Percentiles rank a stretch among this genome's conserved stretches.
These are phyloP conservation scores for Drosophila bunnanda DNA, from an alignment of 2,888 invertebrate species.

Conservation along the genomic window DNA sequence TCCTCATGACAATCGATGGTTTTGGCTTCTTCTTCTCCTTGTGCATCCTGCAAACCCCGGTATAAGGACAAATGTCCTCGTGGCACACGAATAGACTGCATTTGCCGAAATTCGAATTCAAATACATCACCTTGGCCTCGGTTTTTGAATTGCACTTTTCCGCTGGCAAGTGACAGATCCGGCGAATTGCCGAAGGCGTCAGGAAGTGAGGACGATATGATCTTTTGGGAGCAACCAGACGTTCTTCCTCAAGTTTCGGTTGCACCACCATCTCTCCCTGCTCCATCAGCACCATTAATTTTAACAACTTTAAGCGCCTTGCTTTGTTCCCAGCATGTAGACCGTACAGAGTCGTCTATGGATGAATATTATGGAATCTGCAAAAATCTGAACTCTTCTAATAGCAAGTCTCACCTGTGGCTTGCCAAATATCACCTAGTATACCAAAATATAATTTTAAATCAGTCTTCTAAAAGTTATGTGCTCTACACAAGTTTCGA, in stretches of 20 bases:
- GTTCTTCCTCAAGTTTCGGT: too few species aligned
- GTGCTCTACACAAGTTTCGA: neutral
- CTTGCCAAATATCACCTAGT: too few species aligned
- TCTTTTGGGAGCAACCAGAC: neutral
- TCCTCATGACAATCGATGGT: neutral
- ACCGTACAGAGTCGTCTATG: neutral
- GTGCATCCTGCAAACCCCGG: neutral
- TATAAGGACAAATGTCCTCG: neutral
- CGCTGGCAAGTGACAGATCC: constrained; percentile 17
- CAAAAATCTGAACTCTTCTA: neutral
- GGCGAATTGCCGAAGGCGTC: neutral
- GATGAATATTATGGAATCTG: neutral
- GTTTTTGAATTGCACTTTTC: neutral
- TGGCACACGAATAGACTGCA: neutral
- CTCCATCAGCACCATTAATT: too few species aligned
- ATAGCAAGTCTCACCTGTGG: neutral
- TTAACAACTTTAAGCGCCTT: too few species aligned
- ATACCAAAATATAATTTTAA: neutral
- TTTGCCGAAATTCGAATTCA: neutral
- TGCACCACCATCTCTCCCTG: neutral
- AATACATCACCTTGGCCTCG: constrained; percentile 19
- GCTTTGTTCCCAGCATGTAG: neutral
- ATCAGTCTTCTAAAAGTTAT: neutral
- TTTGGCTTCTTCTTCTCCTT: neutral
- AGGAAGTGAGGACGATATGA: neutral